Evolutionary conservation across 2,888 invertebrate species (phyloP).

Genomic region (Drosophila histrio): DNA sequence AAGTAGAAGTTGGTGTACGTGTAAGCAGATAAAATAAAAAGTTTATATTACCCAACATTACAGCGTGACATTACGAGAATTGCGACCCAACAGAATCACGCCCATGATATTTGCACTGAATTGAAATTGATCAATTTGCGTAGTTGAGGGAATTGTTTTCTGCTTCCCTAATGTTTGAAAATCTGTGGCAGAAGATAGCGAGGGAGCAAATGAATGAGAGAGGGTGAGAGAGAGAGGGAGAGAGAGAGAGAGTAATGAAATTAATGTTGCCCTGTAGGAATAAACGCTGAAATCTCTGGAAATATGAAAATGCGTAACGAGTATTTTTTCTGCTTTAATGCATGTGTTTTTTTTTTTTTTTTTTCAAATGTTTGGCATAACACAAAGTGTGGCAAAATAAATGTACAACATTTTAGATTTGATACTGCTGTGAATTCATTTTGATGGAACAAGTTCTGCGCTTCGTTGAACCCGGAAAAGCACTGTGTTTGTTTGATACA

Average conservation of each 20-base stretch:
- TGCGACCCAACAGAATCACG: conserved; percentile 58
- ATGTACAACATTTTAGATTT: conserved; percentile 2
- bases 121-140: conserved; percentile 79
- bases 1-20: conserved; percentile 9
- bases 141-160: conserved; percentile 71
- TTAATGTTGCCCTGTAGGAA: conserved; percentile 52
- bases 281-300: conserved; percentile 3
- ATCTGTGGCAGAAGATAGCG: conserved; percentile 39
- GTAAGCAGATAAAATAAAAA: conserved; percentile 55
- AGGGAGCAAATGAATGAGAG: background rate
- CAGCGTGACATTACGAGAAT: conserved; percentile 53
- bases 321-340: conserved; percentile 8
- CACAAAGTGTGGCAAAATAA: conserved; percentile 1
- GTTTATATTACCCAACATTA: conserved; percentile 71
- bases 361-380: background rate
- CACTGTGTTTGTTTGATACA: background rate
- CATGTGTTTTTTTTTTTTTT: background rate
- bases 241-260: conserved; percentile 44
- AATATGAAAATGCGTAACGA: conserved; percentile 21
- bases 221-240: background rate
- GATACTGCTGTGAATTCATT: conserved; percentile 9
- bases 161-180: conserved; percentile 70
- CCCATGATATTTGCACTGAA: conserved; percentile 75
- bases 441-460: background rate
- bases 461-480: background rate